Conservation (phyloP, 2,113 vertebrate species). For the Pachycephala philippinensis region DNA sequence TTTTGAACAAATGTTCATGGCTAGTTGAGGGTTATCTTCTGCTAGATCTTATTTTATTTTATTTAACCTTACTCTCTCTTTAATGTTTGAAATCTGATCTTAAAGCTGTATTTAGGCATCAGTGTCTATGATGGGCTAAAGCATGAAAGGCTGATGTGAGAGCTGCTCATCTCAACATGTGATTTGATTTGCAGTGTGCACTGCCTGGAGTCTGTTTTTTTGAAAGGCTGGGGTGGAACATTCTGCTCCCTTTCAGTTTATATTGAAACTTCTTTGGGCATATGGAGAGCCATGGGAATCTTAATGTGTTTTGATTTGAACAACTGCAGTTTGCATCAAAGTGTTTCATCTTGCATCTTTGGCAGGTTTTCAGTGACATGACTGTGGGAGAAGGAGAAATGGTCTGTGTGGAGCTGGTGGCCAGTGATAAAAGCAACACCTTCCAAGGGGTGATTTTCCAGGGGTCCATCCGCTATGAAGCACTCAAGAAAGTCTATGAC, state of each 20-base stretch:
- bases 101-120: not conserved
- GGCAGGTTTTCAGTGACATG: slow-evolving; percentile 95
- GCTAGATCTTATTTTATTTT: not conserved
- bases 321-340: not conserved
- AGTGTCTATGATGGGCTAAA: not conserved
- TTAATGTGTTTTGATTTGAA: not conserved
- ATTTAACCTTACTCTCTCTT: not conserved
- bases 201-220: not conserved
- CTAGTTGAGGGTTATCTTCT: not conserved
- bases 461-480: slow-evolving; percentile 97
- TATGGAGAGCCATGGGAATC: not conserved
- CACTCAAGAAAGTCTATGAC: slow-evolving; percentile 97
- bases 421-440: slow-evolving; percentile 92
- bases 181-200: not conserved
- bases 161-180: not conserved
- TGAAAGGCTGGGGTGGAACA: not conserved
- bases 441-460: slow-evolving; percentile 99
- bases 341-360: not conserved
- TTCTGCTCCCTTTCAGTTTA: not conserved
- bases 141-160: not conserved
- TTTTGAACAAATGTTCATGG: not conserved
- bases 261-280: not conserved
- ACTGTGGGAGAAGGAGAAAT: slow-evolving; percentile 97
- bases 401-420: slow-evolving; percentile 98
- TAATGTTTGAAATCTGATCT: not conserved